A percentile compares a stretch with the other conserved stretches of the same genome.
Conservation (phyloP, 2,797 vertebrate species). For the Siniperca undulata region DNA sequence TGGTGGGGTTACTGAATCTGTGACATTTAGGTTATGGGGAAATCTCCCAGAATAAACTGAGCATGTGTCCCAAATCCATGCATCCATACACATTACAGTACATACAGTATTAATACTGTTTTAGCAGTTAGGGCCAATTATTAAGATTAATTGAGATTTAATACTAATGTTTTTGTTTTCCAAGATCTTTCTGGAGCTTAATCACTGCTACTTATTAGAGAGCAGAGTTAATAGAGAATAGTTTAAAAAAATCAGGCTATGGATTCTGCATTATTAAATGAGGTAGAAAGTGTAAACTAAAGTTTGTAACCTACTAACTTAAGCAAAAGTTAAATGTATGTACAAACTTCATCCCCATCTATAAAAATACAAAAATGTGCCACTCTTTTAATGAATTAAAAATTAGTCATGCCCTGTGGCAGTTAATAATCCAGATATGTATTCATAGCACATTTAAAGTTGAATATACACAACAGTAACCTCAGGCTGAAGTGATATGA, state of each 20-base stretch:
- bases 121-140: background rate
- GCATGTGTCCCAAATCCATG: background rate
- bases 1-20: background rate
- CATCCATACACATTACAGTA: background rate
- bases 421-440: conserved; percentile 10
- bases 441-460: conserved; percentile 12
- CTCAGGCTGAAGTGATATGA: conserved; percentile 32
- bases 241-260: background rate
- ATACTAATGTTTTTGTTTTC: background rate
- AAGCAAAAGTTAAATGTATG: background rate
- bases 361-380: background rate
- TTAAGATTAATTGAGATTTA: background rate
- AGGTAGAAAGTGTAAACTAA: background rate
- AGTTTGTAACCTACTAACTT: background rate
- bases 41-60: background rate
- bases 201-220: background rate
- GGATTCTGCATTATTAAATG: conserved; percentile 10
- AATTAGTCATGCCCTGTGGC: background rate
- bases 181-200: background rate
- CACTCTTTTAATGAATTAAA: background rate
- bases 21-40: background rate
- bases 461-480: conserved; percentile 15
- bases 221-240: background rate
- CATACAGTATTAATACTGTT: background rate
- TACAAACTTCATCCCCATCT: background rate